phyloP scores from a whole-genome alignment of 2,888 invertebrate species.

The Drosophila anceps region DNA sequence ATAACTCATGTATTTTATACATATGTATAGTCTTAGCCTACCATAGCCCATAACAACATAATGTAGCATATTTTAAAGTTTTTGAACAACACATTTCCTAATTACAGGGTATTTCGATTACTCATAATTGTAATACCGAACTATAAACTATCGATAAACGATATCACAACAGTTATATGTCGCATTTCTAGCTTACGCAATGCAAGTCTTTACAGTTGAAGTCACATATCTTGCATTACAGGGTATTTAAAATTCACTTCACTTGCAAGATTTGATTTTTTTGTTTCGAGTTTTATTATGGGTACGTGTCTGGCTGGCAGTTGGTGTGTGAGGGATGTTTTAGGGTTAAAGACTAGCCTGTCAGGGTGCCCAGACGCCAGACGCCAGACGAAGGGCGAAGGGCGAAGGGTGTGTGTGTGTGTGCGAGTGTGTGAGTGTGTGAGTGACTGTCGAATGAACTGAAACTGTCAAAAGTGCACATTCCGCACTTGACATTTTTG shows the following conservation, averaged over 20 bases:
- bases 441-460: conserved; percentile 72
- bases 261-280: background rate
- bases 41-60: background rate
- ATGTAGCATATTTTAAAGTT: background rate
- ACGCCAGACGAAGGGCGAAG: conserved; percentile 14
- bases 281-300: conserved; percentile 58
- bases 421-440: conserved; percentile 22
- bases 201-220: background rate
- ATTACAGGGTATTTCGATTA: background rate
- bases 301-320: conserved; percentile 61
- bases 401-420: background rate
- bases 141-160: background rate
- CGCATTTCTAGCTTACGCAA: background rate
- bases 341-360: conserved; percentile 54
- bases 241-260: conserved; percentile 17
- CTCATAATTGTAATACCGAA: too few species aligned
- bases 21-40: background rate
- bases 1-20: background rate
- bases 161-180: background rate
- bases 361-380: conserved; percentile 35
- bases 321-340: conserved; percentile 54
- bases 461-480: conserved; percentile 84
- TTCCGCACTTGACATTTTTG: conserved; percentile 81
- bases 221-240: background rate
- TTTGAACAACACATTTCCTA: background rate